These are phyloP conservation scores for Acleris cristana DNA, from an alignment of 2,888 invertebrate genomes.

Conservation along the genomic window DNA sequence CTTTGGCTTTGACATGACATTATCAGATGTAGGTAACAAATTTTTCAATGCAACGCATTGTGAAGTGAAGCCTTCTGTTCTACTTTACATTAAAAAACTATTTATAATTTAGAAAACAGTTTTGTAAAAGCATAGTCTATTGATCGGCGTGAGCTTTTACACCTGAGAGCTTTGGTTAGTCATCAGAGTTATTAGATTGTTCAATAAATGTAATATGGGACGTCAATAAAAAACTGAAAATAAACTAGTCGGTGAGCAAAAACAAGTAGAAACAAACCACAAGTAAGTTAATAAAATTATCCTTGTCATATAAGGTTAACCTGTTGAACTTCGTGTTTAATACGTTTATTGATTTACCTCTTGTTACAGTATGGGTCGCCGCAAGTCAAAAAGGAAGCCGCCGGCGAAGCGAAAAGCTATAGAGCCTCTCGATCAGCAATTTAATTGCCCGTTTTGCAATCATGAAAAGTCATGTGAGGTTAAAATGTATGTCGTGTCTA, in stretches of 20 bases:
- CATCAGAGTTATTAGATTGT: not conserved
- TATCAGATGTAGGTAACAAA: no score
- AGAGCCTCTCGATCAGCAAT: conserved; percentile 96
- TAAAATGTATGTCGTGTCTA: conserved; percentile 91
- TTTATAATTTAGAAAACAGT: no score
- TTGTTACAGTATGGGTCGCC: conserved; percentile 92
- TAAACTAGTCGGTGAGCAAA: not conserved
- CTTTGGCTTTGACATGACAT: no score
- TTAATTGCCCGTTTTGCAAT: conserved; percentile 99
- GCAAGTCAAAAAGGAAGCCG: conserved; percentile 99
- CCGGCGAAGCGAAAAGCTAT: conserved; percentile 96
- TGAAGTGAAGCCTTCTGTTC: no score
- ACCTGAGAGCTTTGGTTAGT: no score
- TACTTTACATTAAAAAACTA: no score
- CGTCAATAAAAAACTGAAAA: not conserved
- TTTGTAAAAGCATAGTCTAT: no score
- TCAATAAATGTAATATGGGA: not conserved
- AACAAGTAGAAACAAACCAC: not conserved
- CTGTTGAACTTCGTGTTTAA: not conserved
- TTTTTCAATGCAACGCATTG: no score
- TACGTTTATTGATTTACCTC: not conserved
- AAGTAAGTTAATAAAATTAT: not conserved
- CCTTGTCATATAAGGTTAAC: not conserved
- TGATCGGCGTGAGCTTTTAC: no score
- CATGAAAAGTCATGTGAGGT: conserved; percentile 99